phyloP scores from a whole-genome alignment of 35 echinoderm and acorn worm genomes.

The Apostichopus californicus region DNA sequence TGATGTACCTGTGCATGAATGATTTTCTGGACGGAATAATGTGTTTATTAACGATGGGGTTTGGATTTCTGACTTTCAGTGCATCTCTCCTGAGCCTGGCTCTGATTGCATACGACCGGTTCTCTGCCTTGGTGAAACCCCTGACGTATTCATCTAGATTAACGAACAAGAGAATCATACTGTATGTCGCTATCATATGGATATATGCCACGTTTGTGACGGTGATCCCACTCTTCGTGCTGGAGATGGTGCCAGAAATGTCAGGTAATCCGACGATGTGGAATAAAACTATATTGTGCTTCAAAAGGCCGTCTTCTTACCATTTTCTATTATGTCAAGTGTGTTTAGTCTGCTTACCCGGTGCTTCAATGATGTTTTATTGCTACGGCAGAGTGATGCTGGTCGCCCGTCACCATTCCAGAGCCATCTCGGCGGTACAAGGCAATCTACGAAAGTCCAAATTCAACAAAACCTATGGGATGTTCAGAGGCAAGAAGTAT shows the following conservation, averaged over 20 bases:
- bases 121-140: constrained; percentile 90
- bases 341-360: constrained; percentile 74
- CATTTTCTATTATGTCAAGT: constrained; percentile 74
- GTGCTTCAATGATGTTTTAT: constrained; percentile 71
- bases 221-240: constrained; percentile 31
- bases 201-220: constrained; percentile 69
- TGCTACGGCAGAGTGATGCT: constrained; percentile 90
- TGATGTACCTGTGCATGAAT: constrained; percentile 16
- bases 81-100: constrained; percentile 77
- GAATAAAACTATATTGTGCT: background rate
- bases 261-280: background rate
- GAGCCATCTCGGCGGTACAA: constrained; percentile 94
- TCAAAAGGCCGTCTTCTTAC: background rate
- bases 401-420: constrained; percentile 90
- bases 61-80: constrained; percentile 66
- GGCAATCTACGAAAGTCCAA: constrained; percentile 72
- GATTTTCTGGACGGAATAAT: background rate
- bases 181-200: constrained; percentile 62
- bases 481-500: constrained; percentile 97
- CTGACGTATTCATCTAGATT: constrained; percentile 76
- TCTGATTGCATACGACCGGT: constrained; percentile 86
- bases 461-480: constrained; percentile 79
- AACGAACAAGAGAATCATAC: constrained; percentile 63
- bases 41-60: constrained; percentile 69
- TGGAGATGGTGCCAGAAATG: background rate